These are phyloP conservation scores for Plebejus anna DNA, from an alignment of 2,888 invertebrate species.

Conservation along the genomic window DNA sequence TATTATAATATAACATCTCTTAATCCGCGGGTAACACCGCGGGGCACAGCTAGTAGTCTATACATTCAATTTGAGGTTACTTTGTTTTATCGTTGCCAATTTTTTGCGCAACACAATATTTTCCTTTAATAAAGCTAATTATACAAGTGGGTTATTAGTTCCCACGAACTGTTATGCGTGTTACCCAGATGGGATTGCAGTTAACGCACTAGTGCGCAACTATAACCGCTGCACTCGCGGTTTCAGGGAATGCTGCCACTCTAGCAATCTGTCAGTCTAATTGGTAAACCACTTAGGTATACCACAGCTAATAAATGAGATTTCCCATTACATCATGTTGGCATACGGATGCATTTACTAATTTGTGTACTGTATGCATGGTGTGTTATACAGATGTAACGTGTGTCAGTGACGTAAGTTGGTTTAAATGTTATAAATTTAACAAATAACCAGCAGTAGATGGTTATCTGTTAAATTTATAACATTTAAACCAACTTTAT, in stretches of 20 bases:
- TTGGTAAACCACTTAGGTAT: neutral
- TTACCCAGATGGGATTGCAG: slow-evolving; percentile 66
- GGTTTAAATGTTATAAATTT: too few relatives aligned
- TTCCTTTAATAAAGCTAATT: slow-evolving; percentile 22
- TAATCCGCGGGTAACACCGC: too few relatives aligned
- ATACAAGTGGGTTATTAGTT: slow-evolving; percentile 42
- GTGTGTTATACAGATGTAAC: too few relatives aligned
- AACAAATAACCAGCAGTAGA: too few relatives aligned
- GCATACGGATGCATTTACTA: neutral
- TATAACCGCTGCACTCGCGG: slow-evolving; percentile 58
- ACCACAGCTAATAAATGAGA: neutral
- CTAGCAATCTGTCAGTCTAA: neutral
- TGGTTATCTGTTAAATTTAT: too few relatives aligned
- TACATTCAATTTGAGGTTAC: neutral
- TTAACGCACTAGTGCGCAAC: slow-evolving; percentile 66
- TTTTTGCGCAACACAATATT: neutral
- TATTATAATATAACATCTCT: too few relatives aligned
- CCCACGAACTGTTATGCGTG: slow-evolving; percentile 70
- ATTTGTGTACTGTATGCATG: too few relatives aligned
- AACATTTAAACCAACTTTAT: too few relatives aligned
- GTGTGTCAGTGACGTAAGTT: too few relatives aligned
- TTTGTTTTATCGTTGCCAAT: slow-evolving; percentile 1
- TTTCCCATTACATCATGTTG: neutral
- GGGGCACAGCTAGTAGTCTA: too few relatives aligned
- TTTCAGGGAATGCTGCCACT: slow-evolving; percentile 33